These are phyloP conservation scores for Eonycteris spelaea DNA, from an alignment of 2,113 vertebrate genomes.

Conservation along the genomic window DNA sequence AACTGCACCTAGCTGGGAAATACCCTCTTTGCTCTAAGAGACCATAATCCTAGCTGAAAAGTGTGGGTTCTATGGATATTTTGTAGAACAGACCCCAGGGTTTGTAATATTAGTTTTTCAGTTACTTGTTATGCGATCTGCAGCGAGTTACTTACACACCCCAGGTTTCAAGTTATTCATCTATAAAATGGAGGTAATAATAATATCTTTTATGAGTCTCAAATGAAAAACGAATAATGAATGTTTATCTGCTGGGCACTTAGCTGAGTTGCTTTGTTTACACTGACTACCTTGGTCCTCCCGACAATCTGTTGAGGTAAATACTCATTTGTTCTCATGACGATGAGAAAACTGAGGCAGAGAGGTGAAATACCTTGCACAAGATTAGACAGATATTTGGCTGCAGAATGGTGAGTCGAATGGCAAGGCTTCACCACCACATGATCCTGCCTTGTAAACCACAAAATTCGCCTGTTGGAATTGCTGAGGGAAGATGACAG, in stretches of 20 bases:
- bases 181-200: background rate
- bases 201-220: background rate
- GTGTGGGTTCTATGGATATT: background rate
- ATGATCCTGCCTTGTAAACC: background rate
- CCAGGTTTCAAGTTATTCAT: background rate
- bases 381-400: background rate
- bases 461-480: background rate
- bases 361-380: background rate
- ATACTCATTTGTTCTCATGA: background rate
- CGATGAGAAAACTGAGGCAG: background rate
- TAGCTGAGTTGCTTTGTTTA: background rate
- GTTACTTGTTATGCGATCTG: background rate
- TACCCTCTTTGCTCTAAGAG: background rate
- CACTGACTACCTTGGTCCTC: background rate
- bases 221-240: background rate
- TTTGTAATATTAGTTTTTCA: background rate
- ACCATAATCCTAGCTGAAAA: background rate
- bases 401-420: background rate
- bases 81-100: background rate
- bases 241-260: background rate
- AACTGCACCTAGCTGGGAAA: background rate
- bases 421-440: background rate
- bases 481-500: background rate
- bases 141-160: background rate
- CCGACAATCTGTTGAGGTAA: background rate